Conservation (phyloP, 2,888 invertebrate genomes). For the Mythimna ferrago region DNA sequence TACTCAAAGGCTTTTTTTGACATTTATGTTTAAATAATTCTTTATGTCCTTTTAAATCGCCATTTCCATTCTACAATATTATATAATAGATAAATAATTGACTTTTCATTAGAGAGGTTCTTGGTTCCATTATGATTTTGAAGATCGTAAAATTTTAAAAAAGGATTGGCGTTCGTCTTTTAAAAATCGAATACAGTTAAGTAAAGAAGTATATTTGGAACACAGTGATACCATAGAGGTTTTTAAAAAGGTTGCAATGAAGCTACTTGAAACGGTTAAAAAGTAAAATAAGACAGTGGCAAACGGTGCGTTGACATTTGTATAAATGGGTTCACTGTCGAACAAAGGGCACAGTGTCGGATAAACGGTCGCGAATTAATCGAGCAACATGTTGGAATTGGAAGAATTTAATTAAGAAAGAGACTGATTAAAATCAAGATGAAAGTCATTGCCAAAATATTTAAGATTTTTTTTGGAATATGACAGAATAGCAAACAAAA, state of each 20-base stretch:
- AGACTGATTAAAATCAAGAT: neutral
- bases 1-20: no score
- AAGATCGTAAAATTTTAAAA: no score
- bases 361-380: constrained; percentile 34
- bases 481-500: constrained; percentile 6
- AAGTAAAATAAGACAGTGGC: constrained; percentile 29
- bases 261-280: constrained; percentile 7
- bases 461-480: neutral
- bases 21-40: no score
- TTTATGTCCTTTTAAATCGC: no score
- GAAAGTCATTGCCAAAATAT: constrained; percentile 7
- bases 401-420: constrained; percentile 41
- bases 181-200: neutral
- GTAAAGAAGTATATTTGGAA: neutral
- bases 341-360: constrained; percentile 36
- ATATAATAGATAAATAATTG: no score
- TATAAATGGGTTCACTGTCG: constrained; percentile 39
- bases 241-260: constrained; percentile 11
- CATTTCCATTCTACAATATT: no score
- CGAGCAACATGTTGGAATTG: constrained; percentile 34
- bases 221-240: neutral
- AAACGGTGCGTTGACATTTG: constrained; percentile 46
- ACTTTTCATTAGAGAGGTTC: no score
- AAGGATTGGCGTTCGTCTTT: neutral
- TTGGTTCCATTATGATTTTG: no score